Evolutionary conservation across 2,113 vertebrate species (phyloP).

Genomic region (Hydrochoerus hydrochaeris): DNA sequence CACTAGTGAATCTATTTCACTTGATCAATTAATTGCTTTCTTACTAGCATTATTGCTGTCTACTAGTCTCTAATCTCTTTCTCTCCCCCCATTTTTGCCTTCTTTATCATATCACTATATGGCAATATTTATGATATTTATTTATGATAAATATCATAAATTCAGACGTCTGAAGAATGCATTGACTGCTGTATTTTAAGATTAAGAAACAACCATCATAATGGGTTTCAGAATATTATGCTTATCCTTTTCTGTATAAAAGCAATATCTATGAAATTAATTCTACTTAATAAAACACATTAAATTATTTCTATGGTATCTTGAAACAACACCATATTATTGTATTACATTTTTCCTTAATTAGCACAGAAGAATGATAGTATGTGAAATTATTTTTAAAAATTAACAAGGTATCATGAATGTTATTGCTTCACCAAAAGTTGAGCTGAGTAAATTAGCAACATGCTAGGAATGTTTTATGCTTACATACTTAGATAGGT

Average conservation of each 20-base stretch:
- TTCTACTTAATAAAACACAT: conserved; percentile 21
- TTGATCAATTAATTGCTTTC: not conserved
- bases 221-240: not conserved
- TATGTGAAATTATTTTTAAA: conserved; percentile 29
- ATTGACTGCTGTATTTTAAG: conserved; percentile 55
- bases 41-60: not conserved
- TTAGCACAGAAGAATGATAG: conserved; percentile 60
- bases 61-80: not conserved
- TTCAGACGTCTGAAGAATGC: conserved; percentile 55
- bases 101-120: conserved; percentile 68
- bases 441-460: conserved; percentile 74
- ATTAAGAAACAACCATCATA: not conserved
- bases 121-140: conserved; percentile 34
- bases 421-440: conserved; percentile 55
- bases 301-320: conserved; percentile 53
- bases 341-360: conserved; percentile 67
- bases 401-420: conserved; percentile 38
- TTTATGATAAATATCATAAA: conserved; percentile 66
- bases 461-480: conserved; percentile 63
- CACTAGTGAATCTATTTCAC: not conserved
- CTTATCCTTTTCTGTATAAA: not conserved
- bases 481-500: conserved; percentile 68
- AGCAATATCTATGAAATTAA: not conserved
- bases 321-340: conserved; percentile 47
- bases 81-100: conserved; percentile 58